Conservation (phyloP, 2,797 vertebrate species). For the Caiman crocodilus region DNA sequence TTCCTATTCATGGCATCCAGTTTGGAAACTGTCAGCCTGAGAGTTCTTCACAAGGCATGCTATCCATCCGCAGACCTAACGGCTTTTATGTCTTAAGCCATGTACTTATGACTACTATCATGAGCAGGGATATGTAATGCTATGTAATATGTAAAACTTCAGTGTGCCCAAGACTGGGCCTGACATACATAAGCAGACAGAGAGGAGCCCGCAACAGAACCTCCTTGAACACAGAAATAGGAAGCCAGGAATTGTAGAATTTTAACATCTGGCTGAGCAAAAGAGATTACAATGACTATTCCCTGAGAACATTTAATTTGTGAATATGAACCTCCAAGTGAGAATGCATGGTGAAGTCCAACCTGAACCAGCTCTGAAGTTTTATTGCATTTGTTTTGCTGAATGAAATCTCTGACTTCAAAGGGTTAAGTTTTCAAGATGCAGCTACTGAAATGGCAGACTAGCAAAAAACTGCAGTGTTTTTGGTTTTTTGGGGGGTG, state of each 20-base stretch:
- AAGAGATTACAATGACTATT: neutral
- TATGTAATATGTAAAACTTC: neutral
- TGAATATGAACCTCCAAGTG: neutral
- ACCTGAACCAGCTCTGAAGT: too few species aligned
- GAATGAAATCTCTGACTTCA: neutral
- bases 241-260: neutral
- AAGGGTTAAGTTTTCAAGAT: neutral
- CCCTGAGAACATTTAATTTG: neutral
- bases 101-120: neutral
- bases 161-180: neutral
- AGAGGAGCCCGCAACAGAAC: neutral
- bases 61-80: neutral
- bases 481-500: neutral
- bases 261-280: fast-evolving
- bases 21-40: neutral
- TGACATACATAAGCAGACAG: neutral
- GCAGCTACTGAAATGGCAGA: neutral
- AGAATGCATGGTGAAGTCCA: too few species aligned
- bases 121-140: neutral
- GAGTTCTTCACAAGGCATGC: neutral
- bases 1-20: neutral
- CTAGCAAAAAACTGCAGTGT: neutral
- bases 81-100: neutral
- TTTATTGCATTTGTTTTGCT: too few species aligned
- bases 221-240: slow-evolving; percentile 2